Evolutionary conservation across 2,797 vertebrate genomes (phyloP).

Genomic region (Bryconaethiops microstoma): DNA sequence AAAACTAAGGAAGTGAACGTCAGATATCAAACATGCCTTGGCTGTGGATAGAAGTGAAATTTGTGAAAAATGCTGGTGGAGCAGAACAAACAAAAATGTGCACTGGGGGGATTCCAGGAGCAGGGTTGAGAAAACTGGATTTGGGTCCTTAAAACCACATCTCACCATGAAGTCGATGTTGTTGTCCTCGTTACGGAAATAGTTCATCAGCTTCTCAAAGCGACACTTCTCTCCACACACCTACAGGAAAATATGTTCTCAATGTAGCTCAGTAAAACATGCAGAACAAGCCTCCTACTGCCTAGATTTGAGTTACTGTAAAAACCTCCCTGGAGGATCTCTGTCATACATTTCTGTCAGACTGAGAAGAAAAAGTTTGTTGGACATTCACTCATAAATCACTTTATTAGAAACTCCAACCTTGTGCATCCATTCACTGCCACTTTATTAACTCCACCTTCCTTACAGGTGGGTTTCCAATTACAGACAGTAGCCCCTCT

Average conservation of each 20-base stretch:
- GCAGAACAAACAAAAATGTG: neutral
- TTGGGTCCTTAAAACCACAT: neutral
- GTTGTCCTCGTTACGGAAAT: slow-evolving; percentile 87
- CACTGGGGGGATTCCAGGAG: neutral
- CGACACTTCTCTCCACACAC: slow-evolving; percentile 89
- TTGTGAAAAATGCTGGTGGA: neutral
- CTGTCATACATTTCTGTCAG: no score
- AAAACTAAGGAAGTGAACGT: neutral
- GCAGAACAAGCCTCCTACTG: no score
- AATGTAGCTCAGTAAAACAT: no score
- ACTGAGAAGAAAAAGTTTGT: neutral
- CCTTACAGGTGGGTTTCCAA: no score
- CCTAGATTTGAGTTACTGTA: no score
- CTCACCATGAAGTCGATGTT: slow-evolving; percentile 96
- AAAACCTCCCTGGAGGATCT: no score
- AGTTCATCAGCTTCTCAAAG: slow-evolving; percentile 95
- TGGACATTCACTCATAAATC: neutral
- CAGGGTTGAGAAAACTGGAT: neutral
- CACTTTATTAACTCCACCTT: no score
- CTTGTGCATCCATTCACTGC: no score
- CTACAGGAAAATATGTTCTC: slow-evolving; percentile 62
- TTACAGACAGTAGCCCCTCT: no score
- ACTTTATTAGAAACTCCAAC: no score
- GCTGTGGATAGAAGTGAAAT: neutral
- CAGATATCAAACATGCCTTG: neutral